A percentile compares a stretch with the other conserved stretches of the same genome.
Conservation (phyloP, 2,113 vertebrate genomes). For the Tychaedon coryphoeus region DNA sequence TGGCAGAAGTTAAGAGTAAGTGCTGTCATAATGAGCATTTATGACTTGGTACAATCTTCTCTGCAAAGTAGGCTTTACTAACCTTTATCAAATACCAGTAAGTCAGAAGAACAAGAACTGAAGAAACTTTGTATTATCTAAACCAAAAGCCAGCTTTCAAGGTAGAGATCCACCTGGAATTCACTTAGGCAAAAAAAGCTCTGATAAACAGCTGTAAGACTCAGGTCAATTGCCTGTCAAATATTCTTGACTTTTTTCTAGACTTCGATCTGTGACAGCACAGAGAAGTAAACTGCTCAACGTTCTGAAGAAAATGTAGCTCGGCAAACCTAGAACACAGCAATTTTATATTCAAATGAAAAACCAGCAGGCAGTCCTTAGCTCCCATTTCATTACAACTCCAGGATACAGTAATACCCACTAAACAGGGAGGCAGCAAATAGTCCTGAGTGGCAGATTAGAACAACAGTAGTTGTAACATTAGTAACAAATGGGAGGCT, state of each 20-base stretch:
- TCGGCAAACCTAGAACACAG: background rate
- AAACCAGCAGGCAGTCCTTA: background rate
- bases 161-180: background rate
- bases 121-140: background rate
- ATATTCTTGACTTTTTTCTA: background rate
- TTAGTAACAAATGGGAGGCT: background rate
- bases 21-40: background rate
- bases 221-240: background rate
- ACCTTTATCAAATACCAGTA: background rate
- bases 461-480: too few species aligned
- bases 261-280: background rate
- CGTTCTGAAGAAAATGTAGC: background rate
- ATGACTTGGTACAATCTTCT: background rate
- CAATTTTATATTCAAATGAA: background rate
- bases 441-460: background rate
- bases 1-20: slow-evolving; percentile 22
- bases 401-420: background rate
- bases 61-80: background rate
- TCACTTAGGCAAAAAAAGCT: background rate
- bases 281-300: background rate
- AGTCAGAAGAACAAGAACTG: background rate
- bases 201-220: background rate
- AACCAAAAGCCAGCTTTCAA: background rate
- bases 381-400: background rate
- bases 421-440: background rate